phyloP scores from a whole-genome alignment of 2,797 vertebrate species.

The Morelia viridis region DNA sequence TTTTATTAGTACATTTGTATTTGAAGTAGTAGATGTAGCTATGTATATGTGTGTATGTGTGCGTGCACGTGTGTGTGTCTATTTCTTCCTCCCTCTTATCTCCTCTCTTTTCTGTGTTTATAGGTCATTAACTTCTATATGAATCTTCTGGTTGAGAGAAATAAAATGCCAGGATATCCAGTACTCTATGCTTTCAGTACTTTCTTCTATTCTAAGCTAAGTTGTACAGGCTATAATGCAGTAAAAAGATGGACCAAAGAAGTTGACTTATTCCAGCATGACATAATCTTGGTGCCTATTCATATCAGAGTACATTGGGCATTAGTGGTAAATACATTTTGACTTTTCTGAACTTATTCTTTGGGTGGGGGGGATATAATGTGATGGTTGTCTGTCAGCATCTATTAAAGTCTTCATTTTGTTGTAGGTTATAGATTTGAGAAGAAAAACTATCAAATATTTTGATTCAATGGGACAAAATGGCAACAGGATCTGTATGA shows the following conservation, averaged over 20 bases:
- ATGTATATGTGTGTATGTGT: background rate
- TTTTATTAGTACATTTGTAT: background rate
- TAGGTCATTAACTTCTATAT: conserved; percentile 97
- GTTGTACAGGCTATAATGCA: conserved; percentile 77
- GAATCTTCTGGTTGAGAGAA: conserved; percentile 84
- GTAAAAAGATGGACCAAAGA: conserved; percentile 91
- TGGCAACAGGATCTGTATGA: conserved; percentile 82
- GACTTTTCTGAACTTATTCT: background rate
- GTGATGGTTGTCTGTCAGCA: background rate
- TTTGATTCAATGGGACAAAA: conserved; percentile 90
- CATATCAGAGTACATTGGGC: conserved; percentile 89
- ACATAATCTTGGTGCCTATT: conserved; percentile 87
- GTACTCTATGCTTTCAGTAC: conserved; percentile 88
- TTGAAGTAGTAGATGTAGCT: background rate
- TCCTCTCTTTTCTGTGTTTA: background rate
- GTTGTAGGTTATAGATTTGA: conserved; percentile 84
- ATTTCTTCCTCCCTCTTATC: background rate
- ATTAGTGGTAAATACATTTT: conserved; percentile 73
- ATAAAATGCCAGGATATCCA: conserved; percentile 71
- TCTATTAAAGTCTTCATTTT: conserved; percentile 38
- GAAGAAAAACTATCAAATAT: conserved; percentile 81
- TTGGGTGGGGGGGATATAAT: background rate
- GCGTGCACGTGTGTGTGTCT: background rate
- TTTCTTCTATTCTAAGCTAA: conserved; percentile 89
- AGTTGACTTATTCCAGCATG: conserved; percentile 85